Percentiles rank a stretch among this genome's conserved stretches.
Conservation (phyloP, 2,888 invertebrate genomes). For the Andricus quercusramuli region DNA sequence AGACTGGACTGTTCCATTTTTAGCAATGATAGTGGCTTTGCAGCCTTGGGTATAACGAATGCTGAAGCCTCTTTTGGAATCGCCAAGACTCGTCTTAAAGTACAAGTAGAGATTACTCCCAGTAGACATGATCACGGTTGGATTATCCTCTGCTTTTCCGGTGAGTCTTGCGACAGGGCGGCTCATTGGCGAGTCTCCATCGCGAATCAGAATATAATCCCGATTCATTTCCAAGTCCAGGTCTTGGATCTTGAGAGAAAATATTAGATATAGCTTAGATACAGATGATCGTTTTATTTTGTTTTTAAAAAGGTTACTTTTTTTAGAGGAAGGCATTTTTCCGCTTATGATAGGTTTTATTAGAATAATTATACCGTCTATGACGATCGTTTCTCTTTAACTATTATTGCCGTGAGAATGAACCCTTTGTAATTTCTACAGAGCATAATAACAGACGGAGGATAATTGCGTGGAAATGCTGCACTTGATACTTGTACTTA, state of each 20-base stretch:
- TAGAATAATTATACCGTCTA: neutral
- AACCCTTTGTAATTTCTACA: slow-evolving; percentile 21
- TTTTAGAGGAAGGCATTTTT: neutral
- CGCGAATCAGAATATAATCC: slow-evolving; percentile 93
- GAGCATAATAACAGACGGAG: slow-evolving; percentile 24
- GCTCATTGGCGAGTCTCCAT: slow-evolving; percentile 93
- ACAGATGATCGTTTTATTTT: too few species aligned
- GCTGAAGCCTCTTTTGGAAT: slow-evolving; percentile 94
- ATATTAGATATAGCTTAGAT: too few species aligned
- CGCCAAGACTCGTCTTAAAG: slow-evolving; percentile 94
- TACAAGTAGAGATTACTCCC: slow-evolving; percentile 93
- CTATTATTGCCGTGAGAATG: slow-evolving; percentile 31
- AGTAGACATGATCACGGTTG: slow-evolving; percentile 94
- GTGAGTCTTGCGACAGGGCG: slow-evolving; percentile 91
- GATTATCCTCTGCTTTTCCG: slow-evolving; percentile 86
- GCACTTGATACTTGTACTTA: slow-evolving; percentile 64
- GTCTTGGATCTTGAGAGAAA: slow-evolving; percentile 85
- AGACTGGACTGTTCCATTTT: slow-evolving; percentile 92
- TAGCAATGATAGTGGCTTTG: slow-evolving; percentile 89
- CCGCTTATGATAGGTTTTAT: neutral
- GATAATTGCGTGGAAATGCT: slow-evolving; percentile 25
- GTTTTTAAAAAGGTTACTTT: too few species aligned
- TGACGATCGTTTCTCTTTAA: neutral
- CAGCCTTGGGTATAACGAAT: slow-evolving; percentile 94
- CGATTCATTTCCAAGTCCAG: slow-evolving; percentile 89